Percentiles rank a stretch among this genome's conserved stretches.
Evolutionary conservation across 1,140 invertebrate species (phyloP).

Genomic region (Hypothenemus hampei): DNA sequence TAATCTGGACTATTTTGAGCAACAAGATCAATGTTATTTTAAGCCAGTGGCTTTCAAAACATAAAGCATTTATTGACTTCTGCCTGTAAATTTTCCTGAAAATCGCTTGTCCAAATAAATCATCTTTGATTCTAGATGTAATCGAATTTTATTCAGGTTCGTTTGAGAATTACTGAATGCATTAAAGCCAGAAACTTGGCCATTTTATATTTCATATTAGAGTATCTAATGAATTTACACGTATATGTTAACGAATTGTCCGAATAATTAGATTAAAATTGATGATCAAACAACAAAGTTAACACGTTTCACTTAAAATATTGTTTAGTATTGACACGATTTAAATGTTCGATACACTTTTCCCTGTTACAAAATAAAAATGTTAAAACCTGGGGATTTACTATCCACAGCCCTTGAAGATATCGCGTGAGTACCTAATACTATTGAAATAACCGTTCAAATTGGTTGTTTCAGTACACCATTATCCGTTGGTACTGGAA

Average conservation of each 20-base stretch:
- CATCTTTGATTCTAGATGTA: no score
- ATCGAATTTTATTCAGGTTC: no score
- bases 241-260: constrained; percentile 5
- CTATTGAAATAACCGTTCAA: neutral
- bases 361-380: neutral
- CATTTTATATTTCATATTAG: no score
- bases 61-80: no score
- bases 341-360: neutral
- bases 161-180: no score
- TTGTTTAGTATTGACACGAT: neutral
- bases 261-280: constrained; percentile 5
- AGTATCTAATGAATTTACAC: constrained; percentile 7
- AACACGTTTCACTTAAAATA: neutral
- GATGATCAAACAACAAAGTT: neutral
- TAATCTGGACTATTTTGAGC: no score
- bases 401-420: constrained; percentile 3
- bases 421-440: neutral
- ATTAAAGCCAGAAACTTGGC: no score
- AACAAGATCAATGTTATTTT: no score
- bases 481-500: neutral
- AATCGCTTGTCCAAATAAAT: no score
- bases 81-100: no score
- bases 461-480: constrained; percentile 24
- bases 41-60: no score
- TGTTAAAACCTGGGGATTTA: neutral